phyloP scores from a whole-genome alignment of 2,797 vertebrate genomes.

The Bovichtus diacanthus region DNA sequence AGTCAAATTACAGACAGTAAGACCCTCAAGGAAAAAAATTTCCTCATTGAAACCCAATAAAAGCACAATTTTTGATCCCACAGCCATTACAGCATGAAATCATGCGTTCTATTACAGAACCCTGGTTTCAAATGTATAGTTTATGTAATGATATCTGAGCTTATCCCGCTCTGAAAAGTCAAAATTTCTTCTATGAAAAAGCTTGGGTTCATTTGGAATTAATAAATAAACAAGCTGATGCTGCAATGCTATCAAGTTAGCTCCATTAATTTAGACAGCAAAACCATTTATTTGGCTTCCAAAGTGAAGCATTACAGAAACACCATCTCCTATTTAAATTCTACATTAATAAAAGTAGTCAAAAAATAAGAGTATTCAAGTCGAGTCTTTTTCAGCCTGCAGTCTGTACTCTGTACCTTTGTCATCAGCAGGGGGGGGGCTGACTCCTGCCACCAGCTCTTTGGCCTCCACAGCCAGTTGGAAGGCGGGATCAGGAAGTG shows the following conservation, averaged over 20 bases:
- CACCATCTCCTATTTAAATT: background rate
- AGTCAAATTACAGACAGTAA: no score
- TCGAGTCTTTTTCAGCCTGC: no score
- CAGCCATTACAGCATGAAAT: no score
- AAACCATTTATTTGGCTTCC: background rate
- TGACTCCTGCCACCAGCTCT: slow-evolving; percentile 83
- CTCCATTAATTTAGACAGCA: no score
- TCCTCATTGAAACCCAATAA: no score
- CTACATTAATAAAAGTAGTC: background rate
- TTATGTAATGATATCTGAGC: no score
- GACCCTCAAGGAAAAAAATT: no score
- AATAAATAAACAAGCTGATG: background rate
- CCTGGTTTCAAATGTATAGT: no score
- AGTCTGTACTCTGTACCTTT: slow-evolving; percentile 60
- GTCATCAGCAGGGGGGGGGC: slow-evolving; percentile 59
- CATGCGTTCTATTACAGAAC: no score
- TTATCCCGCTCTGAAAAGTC: background rate
- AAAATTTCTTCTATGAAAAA: no score
- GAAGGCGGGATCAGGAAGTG: slow-evolving; percentile 82
- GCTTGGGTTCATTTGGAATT: background rate
- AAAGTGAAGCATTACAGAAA: background rate
- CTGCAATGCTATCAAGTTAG: background rate
- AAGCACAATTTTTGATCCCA: no score
- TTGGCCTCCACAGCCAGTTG: slow-evolving; percentile 89
- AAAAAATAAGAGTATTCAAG: no score